Conservation (phyloP, 2,888 invertebrate species). For the Lycia hirtaria region DNA sequence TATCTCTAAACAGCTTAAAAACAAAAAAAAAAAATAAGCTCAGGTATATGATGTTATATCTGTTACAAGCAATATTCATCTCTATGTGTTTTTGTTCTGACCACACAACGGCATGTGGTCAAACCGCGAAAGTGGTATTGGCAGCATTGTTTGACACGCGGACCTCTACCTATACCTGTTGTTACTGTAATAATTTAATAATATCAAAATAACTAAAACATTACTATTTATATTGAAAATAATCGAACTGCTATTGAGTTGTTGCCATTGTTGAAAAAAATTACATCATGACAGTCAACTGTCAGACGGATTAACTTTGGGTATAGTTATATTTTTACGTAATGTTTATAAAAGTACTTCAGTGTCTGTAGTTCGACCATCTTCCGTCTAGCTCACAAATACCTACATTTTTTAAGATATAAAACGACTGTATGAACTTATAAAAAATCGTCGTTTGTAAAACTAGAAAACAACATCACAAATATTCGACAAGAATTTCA, state of each 20-base stretch:
- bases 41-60: too few relatives aligned
- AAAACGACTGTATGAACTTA: too few relatives aligned
- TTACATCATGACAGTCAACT: neutral
- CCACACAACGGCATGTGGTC: slow-evolving; percentile 69
- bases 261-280: slow-evolving; percentile 1
- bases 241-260: slow-evolving; percentile 2
- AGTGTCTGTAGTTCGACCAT: neutral
- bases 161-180: slow-evolving; percentile 53
- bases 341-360: neutral
- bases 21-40: too few relatives aligned
- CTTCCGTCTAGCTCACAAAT: slow-evolving; percentile 14
- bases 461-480: too few relatives aligned
- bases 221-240: slow-evolving; percentile 10
- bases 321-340: too few relatives aligned
- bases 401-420: too few relatives aligned
- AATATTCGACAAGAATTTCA: too few relatives aligned
- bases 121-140: slow-evolving; percentile 71
- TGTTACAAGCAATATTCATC: slow-evolving; percentile 24
- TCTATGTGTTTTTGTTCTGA: slow-evolving; percentile 46
- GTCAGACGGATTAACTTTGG: neutral
- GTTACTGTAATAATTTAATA: slow-evolving; percentile 63
- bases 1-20: too few relatives aligned
- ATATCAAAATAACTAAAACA: slow-evolving; percentile 1
- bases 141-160: slow-evolving; percentile 68
- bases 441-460: too few relatives aligned